A percentile compares a stretch with the other conserved stretches of the same genome.
These are phyloP conservation scores for Alligator mississippiensis DNA, from an alignment of 2,113 vertebrate species.

Conservation along the genomic window DNA sequence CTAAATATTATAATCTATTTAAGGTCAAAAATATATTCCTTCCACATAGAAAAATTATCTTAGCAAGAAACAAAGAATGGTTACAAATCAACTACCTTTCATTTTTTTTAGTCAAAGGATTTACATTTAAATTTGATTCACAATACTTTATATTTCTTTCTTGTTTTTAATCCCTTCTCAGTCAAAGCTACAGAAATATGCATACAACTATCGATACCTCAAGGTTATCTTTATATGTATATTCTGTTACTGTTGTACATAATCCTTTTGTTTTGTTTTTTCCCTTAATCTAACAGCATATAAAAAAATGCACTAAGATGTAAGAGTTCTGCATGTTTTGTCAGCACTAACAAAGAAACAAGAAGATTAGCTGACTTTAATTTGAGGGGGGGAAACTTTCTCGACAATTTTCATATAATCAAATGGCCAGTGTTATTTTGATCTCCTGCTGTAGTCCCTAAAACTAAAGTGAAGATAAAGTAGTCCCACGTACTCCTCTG, in stretches of 20 bases:
- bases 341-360: neutral
- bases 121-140: constrained; percentile 25
- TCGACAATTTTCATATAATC: constrained; percentile 33
- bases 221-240: constrained; percentile 16
- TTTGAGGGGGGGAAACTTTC: constrained; percentile 1
- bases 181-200: constrained; percentile 5
- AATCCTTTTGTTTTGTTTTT: neutral
- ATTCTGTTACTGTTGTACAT: constrained; percentile 36
- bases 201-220: constrained; percentile 4
- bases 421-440: neutral
- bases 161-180: neutral
- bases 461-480: neutral
- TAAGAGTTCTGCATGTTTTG: constrained; percentile 12
- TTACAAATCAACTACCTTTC: neutral
- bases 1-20: constrained; percentile 2
- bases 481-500: neutral
- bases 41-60: constrained; percentile 6
- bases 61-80: constrained; percentile 12
- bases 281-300: neutral
- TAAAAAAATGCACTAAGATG: neutral
- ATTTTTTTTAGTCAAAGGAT: constrained; percentile 10
- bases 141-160: neutral
- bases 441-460: neutral
- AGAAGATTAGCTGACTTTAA: neutral
- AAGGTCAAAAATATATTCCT: constrained; percentile 10